These are phyloP conservation scores for Calypte anna DNA, from an alignment of 2,113 vertebrate species.

Conservation along the genomic window DNA sequence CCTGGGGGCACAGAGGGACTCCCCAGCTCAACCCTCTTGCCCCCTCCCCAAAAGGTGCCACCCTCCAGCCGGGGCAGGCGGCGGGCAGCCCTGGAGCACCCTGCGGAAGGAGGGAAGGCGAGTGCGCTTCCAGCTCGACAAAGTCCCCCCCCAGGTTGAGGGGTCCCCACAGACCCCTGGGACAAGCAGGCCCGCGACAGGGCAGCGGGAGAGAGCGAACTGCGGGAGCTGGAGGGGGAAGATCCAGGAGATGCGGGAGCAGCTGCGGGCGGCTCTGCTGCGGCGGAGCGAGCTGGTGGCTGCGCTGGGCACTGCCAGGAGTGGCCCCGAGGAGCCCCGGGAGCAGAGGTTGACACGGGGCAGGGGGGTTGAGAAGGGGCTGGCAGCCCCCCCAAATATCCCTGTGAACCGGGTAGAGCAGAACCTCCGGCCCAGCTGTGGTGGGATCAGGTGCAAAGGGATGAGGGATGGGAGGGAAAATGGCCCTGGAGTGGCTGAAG, in stretches of 20 bases:
- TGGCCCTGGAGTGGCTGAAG: no score
- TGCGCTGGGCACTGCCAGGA: constrained; percentile 61
- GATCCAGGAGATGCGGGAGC: constrained; percentile 79
- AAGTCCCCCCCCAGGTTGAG: background rate
- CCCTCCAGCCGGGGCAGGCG: constrained; percentile 31
- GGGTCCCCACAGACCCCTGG: background rate
- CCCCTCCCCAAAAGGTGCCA: constrained; percentile 30
- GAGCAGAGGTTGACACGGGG: constrained; percentile 75
- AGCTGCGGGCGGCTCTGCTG: constrained; percentile 78
- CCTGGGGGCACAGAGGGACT: background rate
- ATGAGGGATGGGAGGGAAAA: background rate
- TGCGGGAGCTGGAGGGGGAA: constrained; percentile 80
- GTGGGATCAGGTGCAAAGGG: no score
- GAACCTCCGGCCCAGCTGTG: no score
- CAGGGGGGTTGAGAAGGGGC: no score
- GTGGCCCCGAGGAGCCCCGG: constrained; percentile 8
- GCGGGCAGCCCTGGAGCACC: constrained; percentile 37
- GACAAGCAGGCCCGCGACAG: constrained; percentile 59
- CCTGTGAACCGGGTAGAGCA: no score
- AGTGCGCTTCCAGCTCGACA: constrained; percentile 57
- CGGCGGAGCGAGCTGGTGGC: constrained; percentile 83
- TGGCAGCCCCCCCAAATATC: no score
- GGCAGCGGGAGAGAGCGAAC: constrained; percentile 57
- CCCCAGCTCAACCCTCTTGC: background rate
- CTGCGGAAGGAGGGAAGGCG: background rate